Conservation (phyloP, 1,140 invertebrate genomes). For the Cataglyphis hispanica region DNA sequence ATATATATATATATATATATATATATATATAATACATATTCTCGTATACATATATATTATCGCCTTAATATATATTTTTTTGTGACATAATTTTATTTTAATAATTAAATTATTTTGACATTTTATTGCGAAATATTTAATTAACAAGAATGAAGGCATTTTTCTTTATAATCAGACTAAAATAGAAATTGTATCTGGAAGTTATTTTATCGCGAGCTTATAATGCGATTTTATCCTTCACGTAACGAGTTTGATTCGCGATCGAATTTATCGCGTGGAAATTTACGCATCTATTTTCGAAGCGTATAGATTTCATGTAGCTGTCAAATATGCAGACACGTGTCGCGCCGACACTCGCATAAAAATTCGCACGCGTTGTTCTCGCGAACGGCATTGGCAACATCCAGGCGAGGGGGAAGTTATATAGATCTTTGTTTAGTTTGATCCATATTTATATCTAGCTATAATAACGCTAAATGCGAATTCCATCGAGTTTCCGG, state of each 20-base stretch:
- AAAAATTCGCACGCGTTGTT: background rate
- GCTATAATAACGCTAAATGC: background rate
- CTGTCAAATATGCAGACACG: background rate
- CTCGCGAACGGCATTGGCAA: background rate
- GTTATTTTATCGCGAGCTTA: no score
- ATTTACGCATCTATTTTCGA: conserved; percentile 19
- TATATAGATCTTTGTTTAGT: background rate
- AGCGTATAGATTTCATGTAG: background rate
- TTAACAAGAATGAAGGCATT: no score
- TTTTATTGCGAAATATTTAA: no score
- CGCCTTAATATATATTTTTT: no score
- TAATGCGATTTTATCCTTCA: no score
- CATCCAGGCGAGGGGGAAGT: background rate
- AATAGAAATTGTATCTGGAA: no score
- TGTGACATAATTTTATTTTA: no score
- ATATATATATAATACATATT: no score
- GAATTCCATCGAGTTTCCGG: background rate
- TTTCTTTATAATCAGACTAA: no score
- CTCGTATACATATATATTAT: no score
- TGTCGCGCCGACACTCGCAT: no score
- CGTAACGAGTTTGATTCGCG: background rate
- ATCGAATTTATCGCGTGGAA: background rate
- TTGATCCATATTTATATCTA: background rate
- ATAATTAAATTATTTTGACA: no score
- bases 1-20: background rate